Evolutionary conservation across 92 coral and sea anemone species (phyloP), one percentile per base, ranked within the genome.

Genomic region (Meandrina meandrites): DNA sequence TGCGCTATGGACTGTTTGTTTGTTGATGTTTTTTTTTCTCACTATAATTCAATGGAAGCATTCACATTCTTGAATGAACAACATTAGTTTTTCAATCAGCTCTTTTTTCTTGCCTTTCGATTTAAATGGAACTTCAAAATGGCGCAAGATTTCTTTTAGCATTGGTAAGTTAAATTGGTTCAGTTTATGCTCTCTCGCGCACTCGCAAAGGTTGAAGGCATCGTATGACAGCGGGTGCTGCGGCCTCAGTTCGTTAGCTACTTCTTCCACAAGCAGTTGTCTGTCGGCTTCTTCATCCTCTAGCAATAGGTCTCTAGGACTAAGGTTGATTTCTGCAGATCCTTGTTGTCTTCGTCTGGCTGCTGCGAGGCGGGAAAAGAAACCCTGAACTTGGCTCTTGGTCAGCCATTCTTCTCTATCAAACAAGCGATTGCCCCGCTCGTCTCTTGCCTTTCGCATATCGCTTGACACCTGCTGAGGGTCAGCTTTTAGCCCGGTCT

Each of bases 361-460:
- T 17, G 93, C 83, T n/a, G n/a, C n/a, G n/a, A n/a, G n/a, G n/a
- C n/a, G n/a, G n/a, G n/a, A n/a, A n/a, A n/a, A n/a, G n/a, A n/a
- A n/a, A n/a, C n/a, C n/a, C n/a, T n/a, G n/a, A n/a, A n/a, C n/a
- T n/a, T n/a, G n/a, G n/a, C n/a, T n/a, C n/a, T n/a, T n/a, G n/a
- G n/a, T n/a, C n/a, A n/a, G n/a, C n/a, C n/a, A n/a, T n/a, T n/a
- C n/a, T n/a, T n/a, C n/a, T n/a, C 95, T 77, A 14, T 75, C 48
- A 86, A 93, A 93, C 71, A 86, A 37, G 19, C 96, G 81, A 51
- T 86, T 78, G 64, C 84, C 88, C 21, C 88, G 79, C 85, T 82
- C 90, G 28, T 88, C 90, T 72, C 88, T 86, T 31, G 91, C 91
- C 8, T 86, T 91, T 30, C 96, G 80, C 96, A 91, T 93, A 35